phyloP scores from a whole-genome alignment of 2,888 invertebrate species.

The Branchellion lobata region DNA sequence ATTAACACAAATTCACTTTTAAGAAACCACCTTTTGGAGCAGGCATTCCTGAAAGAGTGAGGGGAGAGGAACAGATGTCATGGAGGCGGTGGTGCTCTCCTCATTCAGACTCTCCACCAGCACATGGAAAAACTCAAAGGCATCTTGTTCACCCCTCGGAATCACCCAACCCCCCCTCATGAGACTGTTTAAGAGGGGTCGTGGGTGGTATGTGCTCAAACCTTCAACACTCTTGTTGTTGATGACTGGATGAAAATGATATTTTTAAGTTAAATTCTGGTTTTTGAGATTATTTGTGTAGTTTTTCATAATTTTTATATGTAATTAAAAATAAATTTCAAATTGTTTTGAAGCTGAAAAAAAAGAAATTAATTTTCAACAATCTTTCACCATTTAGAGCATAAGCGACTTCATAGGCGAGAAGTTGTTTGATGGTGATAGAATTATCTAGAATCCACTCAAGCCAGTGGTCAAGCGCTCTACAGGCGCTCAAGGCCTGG shows the following conservation, averaged over 20 bases:
- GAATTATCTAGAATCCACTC: conserved; percentile 58
- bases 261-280: not conserved
- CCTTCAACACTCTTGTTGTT: conserved; percentile 56
- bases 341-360: no score
- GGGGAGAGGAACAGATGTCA: not conserved
- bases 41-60: not conserved
- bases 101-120: conserved; percentile 85
- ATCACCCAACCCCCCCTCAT: conserved; percentile 81
- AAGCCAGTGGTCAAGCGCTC: conserved; percentile 80
- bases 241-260: conserved; percentile 54
- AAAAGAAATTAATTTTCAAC: no score
- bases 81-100: conserved; percentile 65
- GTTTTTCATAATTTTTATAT: no score
- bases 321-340: no score
- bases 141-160: conserved; percentile 82
- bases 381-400: conserved; percentile 56
- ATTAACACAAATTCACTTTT: no score
- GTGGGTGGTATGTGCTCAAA: conserved; percentile 63
- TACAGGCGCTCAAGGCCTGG: conserved; percentile 85
- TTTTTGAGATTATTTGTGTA: no score
- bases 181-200: conserved; percentile 74
- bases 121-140: conserved; percentile 87
- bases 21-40: no score
- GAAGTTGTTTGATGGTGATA: conserved; percentile 48
- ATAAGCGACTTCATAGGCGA: conserved; percentile 55